Evolutionary conservation across 2,113 vertebrate species (phyloP).

Genomic region (Microcebus murinus): DNA sequence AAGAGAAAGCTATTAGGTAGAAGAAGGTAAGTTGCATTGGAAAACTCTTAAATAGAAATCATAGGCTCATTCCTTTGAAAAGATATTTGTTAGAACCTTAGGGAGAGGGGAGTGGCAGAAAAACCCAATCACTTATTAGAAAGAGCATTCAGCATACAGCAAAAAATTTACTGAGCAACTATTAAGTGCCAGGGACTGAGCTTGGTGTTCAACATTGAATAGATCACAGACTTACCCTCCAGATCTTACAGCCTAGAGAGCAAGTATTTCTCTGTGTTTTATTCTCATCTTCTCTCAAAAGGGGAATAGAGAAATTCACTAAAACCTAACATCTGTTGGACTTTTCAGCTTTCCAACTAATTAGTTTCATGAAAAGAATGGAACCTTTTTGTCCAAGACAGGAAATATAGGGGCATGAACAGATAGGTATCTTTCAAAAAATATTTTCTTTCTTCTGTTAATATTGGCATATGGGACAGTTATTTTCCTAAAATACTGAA

Average conservation of each 20-base stretch:
- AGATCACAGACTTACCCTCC: not conserved
- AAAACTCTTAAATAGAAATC: not conserved
- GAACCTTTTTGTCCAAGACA: not conserved
- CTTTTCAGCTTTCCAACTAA: not conserved
- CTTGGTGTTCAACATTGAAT: not conserved
- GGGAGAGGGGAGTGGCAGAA: not conserved
- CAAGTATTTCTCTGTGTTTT: not conserved
- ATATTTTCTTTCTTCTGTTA: not conserved
- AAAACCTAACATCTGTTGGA: not conserved
- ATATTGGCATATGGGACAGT: not conserved
- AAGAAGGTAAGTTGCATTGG: not conserved
- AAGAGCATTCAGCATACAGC: not conserved
- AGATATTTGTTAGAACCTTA: not conserved
- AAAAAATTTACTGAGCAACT: not conserved
- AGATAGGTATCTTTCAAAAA: not conserved
- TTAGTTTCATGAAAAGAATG: not conserved
- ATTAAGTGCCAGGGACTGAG: not conserved
- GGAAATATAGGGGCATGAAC: not conserved
- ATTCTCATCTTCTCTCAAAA: not conserved
- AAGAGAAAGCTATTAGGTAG: not conserved
- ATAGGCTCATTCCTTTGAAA: not conserved
- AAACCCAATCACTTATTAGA: not conserved
- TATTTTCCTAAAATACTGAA: constrained; percentile 43
- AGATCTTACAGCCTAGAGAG: not conserved
- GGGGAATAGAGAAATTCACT: not conserved